Percentiles rank a stretch among this genome's conserved stretches.
Conservation (phyloP, 2,797 vertebrate species). For the Pipistrellus pygmaeus region DNA sequence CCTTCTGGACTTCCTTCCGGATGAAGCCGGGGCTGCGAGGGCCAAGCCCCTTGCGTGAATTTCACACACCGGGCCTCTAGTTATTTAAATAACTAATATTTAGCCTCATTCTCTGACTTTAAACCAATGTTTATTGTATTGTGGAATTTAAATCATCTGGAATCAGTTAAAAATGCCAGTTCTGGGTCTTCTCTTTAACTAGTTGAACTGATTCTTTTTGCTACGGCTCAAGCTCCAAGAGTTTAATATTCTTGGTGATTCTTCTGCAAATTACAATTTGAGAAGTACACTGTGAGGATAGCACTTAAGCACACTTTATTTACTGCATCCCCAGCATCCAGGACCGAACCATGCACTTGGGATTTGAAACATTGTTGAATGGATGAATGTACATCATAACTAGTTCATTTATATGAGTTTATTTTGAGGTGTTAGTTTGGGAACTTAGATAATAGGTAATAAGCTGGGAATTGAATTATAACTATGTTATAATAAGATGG, state of each 20-base stretch:
- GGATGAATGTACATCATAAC: not conserved
- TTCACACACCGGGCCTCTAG: no score
- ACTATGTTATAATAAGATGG: not conserved
- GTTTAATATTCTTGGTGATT: not conserved
- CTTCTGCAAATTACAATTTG: not conserved
- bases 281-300: not conserved
- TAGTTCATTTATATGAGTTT: not conserved
- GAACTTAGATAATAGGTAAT: not conserved
- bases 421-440: not conserved
- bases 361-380: not conserved
- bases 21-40: no score
- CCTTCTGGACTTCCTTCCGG: no score
- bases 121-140: not conserved
- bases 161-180: not conserved
- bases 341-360: not conserved
- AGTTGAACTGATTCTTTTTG: not conserved
- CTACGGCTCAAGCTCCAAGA: not conserved
- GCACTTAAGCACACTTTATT: not conserved
- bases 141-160: not conserved
- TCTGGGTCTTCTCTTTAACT: not conserved
- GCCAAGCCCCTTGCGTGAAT: no score
- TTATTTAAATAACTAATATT: not conserved
- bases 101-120: not conserved
- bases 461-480: not conserved
- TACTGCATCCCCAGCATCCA: not conserved